Conservation (phyloP, 2,797 vertebrate species). For the Linurgus olivaceus region DNA sequence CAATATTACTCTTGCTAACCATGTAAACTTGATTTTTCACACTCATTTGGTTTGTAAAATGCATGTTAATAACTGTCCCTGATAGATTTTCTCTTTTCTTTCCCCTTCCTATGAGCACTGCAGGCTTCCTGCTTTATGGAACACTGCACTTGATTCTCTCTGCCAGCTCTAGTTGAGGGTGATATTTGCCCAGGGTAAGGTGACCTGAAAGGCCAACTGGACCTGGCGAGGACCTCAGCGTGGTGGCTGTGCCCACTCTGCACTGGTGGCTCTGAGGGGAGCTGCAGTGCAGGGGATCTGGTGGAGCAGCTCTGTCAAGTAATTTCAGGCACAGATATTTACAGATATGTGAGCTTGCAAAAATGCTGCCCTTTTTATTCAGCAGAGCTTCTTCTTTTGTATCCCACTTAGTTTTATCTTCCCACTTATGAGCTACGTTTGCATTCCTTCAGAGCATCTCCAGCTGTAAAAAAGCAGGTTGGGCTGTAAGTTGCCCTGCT, state of each 20-base stretch:
- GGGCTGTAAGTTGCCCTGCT: neutral
- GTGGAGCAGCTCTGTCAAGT: neutral
- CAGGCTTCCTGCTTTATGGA: neutral
- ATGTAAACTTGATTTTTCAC: conserved; percentile 14
- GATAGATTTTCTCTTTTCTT: neutral
- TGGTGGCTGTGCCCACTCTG: neutral
- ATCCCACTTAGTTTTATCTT: neutral
- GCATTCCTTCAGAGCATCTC: neutral
- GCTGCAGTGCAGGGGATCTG: neutral
- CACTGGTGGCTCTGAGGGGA: neutral
- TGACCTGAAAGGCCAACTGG: neutral
- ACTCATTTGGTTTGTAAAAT: neutral
- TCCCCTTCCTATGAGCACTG: neutral
- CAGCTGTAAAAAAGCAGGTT: neutral
- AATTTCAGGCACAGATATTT: neutral
- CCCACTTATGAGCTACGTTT: neutral
- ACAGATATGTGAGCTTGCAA: neutral
- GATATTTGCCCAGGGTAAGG: neutral
- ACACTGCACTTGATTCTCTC: neutral
- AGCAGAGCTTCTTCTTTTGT: neutral
- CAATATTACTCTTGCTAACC: neutral
- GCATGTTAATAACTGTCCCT: neutral
- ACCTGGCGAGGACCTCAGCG: neutral
- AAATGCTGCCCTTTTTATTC: neutral
- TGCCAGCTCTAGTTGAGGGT: neutral